Evolutionary conservation across 2,797 vertebrate species (phyloP), one percentile per base, ranked within the genome.

Genomic region (Oryzias sinensis): DNA sequence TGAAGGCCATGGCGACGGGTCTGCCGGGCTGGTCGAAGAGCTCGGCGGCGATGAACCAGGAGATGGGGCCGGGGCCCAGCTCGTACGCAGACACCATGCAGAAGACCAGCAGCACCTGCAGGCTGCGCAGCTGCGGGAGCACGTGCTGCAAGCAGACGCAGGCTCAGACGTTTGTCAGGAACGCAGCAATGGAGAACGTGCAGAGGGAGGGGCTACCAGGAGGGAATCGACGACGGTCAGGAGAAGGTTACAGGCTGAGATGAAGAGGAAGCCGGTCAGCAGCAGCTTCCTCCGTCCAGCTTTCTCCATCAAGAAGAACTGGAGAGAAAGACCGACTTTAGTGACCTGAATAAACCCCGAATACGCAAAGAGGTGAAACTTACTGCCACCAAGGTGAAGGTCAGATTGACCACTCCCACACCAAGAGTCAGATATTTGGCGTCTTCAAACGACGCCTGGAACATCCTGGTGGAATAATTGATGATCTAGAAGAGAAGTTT

Each of bases 381-480:
- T 49, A 89, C 78, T 46, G 87, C 85, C 43, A 93, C 84, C n/a
- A 90, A 1, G 44, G 87, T 91, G 71, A 94, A 90, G 5, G 81
- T 75, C 46, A 90, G 80, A 25, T 83, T 93, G 70, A 89, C 70
- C 0, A 69, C 79, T 27, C 88, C 89, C 7, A 89, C 80, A 1
- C 90, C 87, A 53, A 91, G 57, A 2, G 82, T 92, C 76, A 90
- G 80, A 59, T 89, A 90, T 51, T 79, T 87, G 68, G 89, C 89
- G 46, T 88, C 62, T 8, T 85, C 80, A 76, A 91, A 81, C 41
- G 72, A 84, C 59, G 81, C 75, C 43, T 87, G 82, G 69, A 91
- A 86, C 87, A 82, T 90, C 76, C 82, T 86, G 43, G 88, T 91
- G 70, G 87, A 93, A 71, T 85, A 89, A 69, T 88, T 93, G 45